Evolutionary conservation across 2,888 invertebrate species (phyloP).

Genomic region (Megalurothrips usitatus): DNA sequence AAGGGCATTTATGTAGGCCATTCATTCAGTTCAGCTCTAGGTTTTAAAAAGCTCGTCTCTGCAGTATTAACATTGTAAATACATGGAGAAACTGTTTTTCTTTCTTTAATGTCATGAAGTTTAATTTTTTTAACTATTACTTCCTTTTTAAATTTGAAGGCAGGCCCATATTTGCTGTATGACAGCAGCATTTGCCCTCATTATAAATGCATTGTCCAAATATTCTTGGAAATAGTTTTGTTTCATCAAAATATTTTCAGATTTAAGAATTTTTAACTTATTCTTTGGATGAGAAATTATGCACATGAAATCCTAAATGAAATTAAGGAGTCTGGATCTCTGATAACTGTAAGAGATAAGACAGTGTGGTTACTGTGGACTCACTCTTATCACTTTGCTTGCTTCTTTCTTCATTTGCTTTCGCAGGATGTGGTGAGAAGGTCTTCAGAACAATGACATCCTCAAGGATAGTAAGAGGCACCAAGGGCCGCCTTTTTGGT

Average conservation of each 20-base stretch:
- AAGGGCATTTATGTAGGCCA: neutral
- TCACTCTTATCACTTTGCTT: neutral
- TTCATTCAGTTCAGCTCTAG: neutral
- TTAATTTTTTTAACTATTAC: neutral
- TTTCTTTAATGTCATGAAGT: neutral
- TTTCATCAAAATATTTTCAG: neutral
- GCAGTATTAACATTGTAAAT: neutral
- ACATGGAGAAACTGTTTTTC: neutral
- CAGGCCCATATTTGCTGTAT: neutral
- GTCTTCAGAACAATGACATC: slow-evolving; percentile 46
- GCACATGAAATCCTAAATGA: neutral
- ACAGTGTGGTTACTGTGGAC: neutral
- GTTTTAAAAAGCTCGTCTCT: neutral
- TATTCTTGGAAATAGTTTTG: neutral
- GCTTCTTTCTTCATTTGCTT: neutral
- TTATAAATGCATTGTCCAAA: neutral
- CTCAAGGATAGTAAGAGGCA: slow-evolving; percentile 55
- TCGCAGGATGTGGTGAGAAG: slow-evolving; percentile 5
- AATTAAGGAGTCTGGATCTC: neutral
- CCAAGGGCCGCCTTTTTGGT: slow-evolving; percentile 55
- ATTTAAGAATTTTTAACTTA: neutral
- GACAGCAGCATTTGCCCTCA: neutral
- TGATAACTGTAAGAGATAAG: slow-evolving; percentile 11
- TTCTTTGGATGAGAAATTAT: neutral
- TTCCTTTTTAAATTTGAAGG: neutral